Base-by-base conservation (phyloP, 2,888 invertebrate genomes). In the Phytoseiulus persimilis region DNA sequence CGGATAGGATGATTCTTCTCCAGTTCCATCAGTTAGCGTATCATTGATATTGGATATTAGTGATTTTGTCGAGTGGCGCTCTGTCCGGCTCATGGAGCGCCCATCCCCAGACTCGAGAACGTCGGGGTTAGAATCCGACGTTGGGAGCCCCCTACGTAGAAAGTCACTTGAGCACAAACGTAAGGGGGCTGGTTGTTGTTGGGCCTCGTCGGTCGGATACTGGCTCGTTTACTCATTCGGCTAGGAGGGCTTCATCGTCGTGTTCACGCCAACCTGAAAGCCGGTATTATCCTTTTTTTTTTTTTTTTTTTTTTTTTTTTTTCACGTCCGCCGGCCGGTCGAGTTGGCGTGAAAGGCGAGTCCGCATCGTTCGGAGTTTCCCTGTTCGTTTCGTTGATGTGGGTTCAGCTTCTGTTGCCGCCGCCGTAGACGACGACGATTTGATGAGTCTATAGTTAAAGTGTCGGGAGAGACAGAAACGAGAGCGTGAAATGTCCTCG, bases 371-470 rank as follows among this genome's bases (percentile, higher is more conserved):
- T 65, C 65, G 65, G 65, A 23, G 65, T 18, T 39, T 65, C 18
- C 65, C 65, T 28, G 65, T 65, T 28, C 65, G 65, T 65, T 65
- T 65, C 65, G 65, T 65, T 65, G 65, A 65, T 65, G 65, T 65
- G 65, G 65, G 5, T 65, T 65, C 65, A 65, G 18, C 65, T 65
- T 28, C 28, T 14, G 65, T 28, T 65, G 65, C 65, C 65, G 65
- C 65, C 65, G 28, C 23, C 65, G 18, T 65, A 18, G 65, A 2
- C 65, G 28, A 6, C 18, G 65, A 14, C 65, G 65, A 65, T 65
- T 65, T 65, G 65, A 65, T 65, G 65, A 65, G 65, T 65, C 65
- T 65, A 65, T 65, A 65, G 65, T 65, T 65, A 65, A 65, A 65
- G 11, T 65, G 65, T 65, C 65, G 65, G 65, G 28, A 65, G 18